These are phyloP conservation scores for Acrocephalus scirpaceus DNA, from an alignment of 2,797 vertebrate genomes.

Conservation along the genomic window DNA sequence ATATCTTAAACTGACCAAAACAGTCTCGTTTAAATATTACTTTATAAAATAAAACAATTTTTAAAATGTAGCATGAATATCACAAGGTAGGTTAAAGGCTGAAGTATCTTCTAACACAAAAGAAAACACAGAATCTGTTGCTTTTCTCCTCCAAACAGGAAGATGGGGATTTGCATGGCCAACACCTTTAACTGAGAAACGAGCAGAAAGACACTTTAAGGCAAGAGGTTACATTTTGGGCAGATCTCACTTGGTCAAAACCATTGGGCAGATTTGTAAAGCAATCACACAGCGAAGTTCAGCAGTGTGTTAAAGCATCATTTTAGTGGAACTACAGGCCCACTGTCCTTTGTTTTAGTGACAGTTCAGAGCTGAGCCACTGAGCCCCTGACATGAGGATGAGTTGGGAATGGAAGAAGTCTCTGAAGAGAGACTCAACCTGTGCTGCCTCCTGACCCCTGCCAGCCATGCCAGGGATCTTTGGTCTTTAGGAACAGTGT, in stretches of 20 bases:
- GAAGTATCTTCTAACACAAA: not conserved
- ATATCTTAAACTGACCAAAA: not conserved
- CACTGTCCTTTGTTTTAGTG: not conserved
- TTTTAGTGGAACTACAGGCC: not conserved
- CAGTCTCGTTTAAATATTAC: not conserved
- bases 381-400: not conserved
- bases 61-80: not conserved
- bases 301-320: not conserved
- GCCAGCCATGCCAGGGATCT: not conserved
- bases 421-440: not conserved
- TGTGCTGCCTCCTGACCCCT: constrained; percentile 39
- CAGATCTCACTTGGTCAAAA: not conserved
- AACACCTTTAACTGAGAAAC: not conserved
- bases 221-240: not conserved
- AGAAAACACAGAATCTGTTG: not conserved
- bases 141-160: not conserved
- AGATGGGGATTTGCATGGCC: not conserved
- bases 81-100: not conserved
- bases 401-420: constrained; percentile 10
- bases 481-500: constrained; percentile 40
- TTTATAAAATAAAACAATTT: not conserved
- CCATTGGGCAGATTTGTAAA: not conserved
- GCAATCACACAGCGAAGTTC: not conserved
- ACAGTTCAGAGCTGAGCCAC: not conserved
- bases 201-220: not conserved